Base-by-base conservation (phyloP, 30 jellyfish, hydroid and myxozoan genomes). In the Chrysaora quinquecirrha region DNA sequence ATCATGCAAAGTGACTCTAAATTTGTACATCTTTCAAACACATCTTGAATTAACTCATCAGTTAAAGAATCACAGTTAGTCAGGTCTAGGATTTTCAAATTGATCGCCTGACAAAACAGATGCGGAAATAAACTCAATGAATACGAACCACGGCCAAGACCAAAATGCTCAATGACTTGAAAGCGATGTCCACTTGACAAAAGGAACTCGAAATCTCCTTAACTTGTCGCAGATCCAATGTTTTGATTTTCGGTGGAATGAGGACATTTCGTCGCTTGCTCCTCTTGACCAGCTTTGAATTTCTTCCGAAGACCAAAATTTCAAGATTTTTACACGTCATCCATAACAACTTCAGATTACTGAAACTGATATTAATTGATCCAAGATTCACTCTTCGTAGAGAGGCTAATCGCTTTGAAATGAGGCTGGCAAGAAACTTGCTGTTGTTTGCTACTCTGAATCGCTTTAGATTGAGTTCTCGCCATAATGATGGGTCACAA, bases 141-240 rank as follows among this genome's bases (percentile, higher is more conserved):
- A 52, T 73, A 88, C 3, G 94, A 58, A 22, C 75, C 73, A 12
- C 89, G 75, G 20, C 99, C 99, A 30, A 94, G 65, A 0, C 99
- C 99, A 46, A 94, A 58, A 61, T 94, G 72, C 30, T 43, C 48
- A 0, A 94, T 66, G 28, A 56, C 29, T 20, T 64, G 71, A 54
- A 87, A 78, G 20, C 82, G 96, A 11, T 76, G 78, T 38, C 84
- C 88, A 35, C 80, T 58, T 2, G 86, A 80, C 27, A 81, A 21
- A 3, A 94, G 94, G 66, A 94, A 94, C 16, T 87, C 93, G 61
- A 94, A 94, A 63, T 89, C 89, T 3, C 99, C 99, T 64, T 48
- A 1, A 90, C 88, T 1, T 60, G 78, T 30, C 99, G 97, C 78
- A 94, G 77, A 71, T 94, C 99, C 69, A 94, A 49, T 30, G 97